Evolutionary conservation across 2,888 invertebrate genomes (phyloP), one percentile per base, ranked within the genome.

Genomic region (Apotomis betuletana): DNA sequence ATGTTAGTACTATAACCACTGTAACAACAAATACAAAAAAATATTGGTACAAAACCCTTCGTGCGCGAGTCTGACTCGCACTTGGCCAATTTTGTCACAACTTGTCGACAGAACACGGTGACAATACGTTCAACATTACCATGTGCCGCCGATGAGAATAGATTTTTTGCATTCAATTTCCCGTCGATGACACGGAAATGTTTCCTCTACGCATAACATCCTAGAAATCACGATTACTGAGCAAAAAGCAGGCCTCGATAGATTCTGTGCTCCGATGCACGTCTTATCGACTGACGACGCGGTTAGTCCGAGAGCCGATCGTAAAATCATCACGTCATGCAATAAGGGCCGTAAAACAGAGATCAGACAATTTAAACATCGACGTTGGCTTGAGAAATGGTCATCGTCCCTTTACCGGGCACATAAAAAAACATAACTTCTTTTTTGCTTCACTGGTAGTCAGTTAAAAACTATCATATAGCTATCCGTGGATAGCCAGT

Each of bases 201-300:
- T 61, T 67, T 72, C 71, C 67, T 61, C 57, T 67, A 63, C 72
- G 62, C 71, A 63, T 63, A 63, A 72, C 58, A 72, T 72, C 70
- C 71, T 75, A 75, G 73, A 77, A 75, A 75, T 74, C 75, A 65
- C 63, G 64, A 74, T 75, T 75, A 74, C 74, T 8, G 38, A n/a
- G 71, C 75, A 71, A 64, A 73, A 73, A 65, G 64, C 60, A 60
- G 65, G 67, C 46, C 63, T 62, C 38, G 15, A 58, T 55, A 64
- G 51, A 59, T 58, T 70, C 69, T 69, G 61, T 52, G 63, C 69
- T 41, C 55, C 60, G 57, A 69, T 61, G 68, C 67, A 67, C 49
- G 65, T 65, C 69, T 63, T 71, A 65, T 72, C 69, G 58, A 58
- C 61, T 46, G 0, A 41, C 44, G 13, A 44, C 13, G 41, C 59